Percentiles rank a stretch among this genome's conserved stretches.
These are phyloP conservation scores for Chromoteleia sp. DNA, from an alignment of 2,888 invertebrate species.

Conservation along the genomic window DNA sequence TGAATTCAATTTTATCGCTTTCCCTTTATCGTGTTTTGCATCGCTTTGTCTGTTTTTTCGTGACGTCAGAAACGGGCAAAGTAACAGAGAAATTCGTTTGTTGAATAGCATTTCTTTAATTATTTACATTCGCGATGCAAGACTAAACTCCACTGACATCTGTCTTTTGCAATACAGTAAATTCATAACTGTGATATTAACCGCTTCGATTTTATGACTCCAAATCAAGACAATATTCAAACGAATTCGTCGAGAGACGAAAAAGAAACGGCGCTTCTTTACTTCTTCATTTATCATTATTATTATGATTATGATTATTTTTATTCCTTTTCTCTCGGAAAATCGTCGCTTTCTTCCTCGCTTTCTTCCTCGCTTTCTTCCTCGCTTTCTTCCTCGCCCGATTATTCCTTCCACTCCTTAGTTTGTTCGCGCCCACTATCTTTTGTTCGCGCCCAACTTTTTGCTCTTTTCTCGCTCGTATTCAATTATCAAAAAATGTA, in stretches of 20 bases:
- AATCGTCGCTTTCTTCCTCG: constrained; percentile 26
- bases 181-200: constrained; percentile 69
- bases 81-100: constrained; percentile 71
- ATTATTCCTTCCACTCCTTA: not conserved
- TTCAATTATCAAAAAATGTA: constrained; percentile 33
- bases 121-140: constrained; percentile 70
- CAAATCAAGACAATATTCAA: constrained; percentile 64
- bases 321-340: constrained; percentile 20
- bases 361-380: too few relatives aligned
- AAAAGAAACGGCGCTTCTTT: constrained; percentile 41
- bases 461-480: not conserved
- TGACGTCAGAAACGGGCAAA: constrained; percentile 70
- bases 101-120: constrained; percentile 70
- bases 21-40: constrained; percentile 67
- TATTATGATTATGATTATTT: constrained; percentile 54
- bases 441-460: not conserved
- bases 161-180: constrained; percentile 64
- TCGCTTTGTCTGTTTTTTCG: constrained; percentile 69
- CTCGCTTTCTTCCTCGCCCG: constrained; percentile 2
- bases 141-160: constrained; percentile 65
- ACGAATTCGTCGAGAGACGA: constrained; percentile 52
- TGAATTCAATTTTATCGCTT: constrained; percentile 70
- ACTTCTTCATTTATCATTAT: constrained; percentile 61
- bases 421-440: not conserved
- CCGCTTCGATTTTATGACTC: constrained; percentile 66